Evolutionary conservation across 1,140 invertebrate genomes (phyloP).

Genomic region (Drosophila bifasciata): DNA sequence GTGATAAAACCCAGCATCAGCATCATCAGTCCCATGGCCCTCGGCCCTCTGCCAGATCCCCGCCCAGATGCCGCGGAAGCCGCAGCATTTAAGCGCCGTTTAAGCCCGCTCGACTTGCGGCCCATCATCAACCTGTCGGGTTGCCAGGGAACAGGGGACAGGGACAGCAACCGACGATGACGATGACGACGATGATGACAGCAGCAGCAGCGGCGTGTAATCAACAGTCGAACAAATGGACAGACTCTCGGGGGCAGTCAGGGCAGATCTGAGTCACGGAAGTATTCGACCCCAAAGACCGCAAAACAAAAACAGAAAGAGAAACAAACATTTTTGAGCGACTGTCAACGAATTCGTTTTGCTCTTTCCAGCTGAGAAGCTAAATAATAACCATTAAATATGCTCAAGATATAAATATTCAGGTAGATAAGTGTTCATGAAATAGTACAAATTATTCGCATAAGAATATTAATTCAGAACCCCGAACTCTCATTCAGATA

Average conservation of each 20-base stretch:
- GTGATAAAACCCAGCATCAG: constrained; percentile 10
- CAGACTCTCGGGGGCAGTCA: neutral
- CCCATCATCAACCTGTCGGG: constrained; percentile 45
- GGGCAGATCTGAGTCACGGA: constrained; percentile 1
- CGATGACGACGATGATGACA: neutral
- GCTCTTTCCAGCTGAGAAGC: neutral
- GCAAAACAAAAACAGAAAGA: constrained; percentile 21
- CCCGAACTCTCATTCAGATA: too few species aligned
- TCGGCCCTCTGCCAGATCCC: neutral
- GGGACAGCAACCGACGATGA: too few species aligned
- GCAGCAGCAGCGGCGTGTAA: constrained; percentile 9
- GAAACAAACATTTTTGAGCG: neutral
- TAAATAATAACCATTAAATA: too few species aligned
- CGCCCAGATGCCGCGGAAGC: constrained; percentile 30
- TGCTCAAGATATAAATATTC: too few species aligned
- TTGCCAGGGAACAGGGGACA: constrained; percentile 6
- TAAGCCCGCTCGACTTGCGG: constrained; percentile 22
- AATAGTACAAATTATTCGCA: too few species aligned
- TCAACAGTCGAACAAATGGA: constrained; percentile 38
- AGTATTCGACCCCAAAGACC: constrained; percentile 6
- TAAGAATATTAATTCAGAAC: too few species aligned
- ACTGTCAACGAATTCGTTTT: neutral
- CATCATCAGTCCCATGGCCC: neutral
- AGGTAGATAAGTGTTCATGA: too few species aligned
- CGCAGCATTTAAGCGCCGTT: constrained; percentile 46